These are phyloP conservation scores for Noctua fimbriata DNA, from an alignment of 2,888 invertebrate species.

Conservation along the genomic window DNA sequence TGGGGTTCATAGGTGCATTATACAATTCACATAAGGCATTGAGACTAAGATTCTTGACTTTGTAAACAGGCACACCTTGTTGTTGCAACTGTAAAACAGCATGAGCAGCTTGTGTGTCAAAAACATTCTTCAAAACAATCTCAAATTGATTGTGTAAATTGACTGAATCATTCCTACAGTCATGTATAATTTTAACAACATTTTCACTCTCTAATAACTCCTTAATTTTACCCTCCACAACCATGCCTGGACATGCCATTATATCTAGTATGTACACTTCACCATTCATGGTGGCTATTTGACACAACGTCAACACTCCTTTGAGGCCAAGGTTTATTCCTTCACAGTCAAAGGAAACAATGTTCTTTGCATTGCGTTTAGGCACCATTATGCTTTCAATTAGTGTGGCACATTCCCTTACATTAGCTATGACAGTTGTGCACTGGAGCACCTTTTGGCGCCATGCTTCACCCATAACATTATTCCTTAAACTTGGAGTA, in stretches of 20 bases:
- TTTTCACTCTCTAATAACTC: constrained; percentile 94
- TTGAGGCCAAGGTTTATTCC: constrained; percentile 97
- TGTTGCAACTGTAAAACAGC: constrained; percentile 97
- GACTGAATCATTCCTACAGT: constrained; percentile 97
- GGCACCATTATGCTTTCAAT: constrained; percentile 93
- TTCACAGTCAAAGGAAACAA: constrained; percentile 97
- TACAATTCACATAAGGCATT: constrained; percentile 97
- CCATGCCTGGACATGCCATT: constrained; percentile 95
- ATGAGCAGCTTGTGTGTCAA: constrained; percentile 98
- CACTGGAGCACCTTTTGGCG: constrained; percentile 95
- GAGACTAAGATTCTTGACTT: constrained; percentile 97
- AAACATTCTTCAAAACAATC: constrained; percentile 95
- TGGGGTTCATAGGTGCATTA: constrained; percentile 96
- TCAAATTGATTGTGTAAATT: constrained; percentile 96
- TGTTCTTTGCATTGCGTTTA: constrained; percentile 89
- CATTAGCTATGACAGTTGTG: constrained; percentile 94
- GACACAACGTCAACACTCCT: constrained; percentile 96
- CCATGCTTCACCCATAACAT: constrained; percentile 93
- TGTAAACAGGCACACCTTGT: constrained; percentile 97
- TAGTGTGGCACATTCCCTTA: constrained; percentile 94
- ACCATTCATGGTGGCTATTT: constrained; percentile 95
- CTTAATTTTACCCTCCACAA: constrained; percentile 94
- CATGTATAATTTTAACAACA: constrained; percentile 97
- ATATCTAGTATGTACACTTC: constrained; percentile 97
- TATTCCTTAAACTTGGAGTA: constrained; percentile 83